A percentile compares a stretch with the other conserved stretches of the same genome.
Evolutionary conservation across 2,113 vertebrate species (phyloP).

Genomic region (Myanophis thanlyinensis): DNA sequence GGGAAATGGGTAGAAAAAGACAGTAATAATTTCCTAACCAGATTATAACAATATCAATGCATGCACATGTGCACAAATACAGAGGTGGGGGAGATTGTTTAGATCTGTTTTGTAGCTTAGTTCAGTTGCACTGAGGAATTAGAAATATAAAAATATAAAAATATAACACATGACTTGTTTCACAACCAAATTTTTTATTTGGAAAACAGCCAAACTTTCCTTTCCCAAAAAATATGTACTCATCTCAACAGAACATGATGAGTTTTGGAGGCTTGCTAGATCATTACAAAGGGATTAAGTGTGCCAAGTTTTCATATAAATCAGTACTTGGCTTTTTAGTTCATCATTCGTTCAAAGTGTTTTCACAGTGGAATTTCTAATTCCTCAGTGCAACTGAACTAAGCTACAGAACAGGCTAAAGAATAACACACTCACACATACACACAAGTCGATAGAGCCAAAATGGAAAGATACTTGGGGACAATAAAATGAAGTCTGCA

Average conservation of each 20-base stretch:
- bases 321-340: background rate
- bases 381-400: background rate
- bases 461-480: background rate
- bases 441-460: background rate
- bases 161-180: background rate
- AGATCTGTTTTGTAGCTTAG: too few species aligned
- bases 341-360: background rate
- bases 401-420: background rate
- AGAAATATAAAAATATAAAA: too few species aligned
- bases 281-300: background rate
- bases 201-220: background rate
- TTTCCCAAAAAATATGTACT: background rate
- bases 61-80: background rate
- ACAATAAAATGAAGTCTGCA: background rate
- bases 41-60: background rate
- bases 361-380: background rate
- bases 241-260: background rate
- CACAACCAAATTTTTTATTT: background rate
- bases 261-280: background rate
- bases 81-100: too few species aligned
- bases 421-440: background rate
- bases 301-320: background rate
- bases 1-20: background rate
- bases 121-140: too few species aligned
- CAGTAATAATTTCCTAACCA: background rate